These are phyloP conservation scores for Tuta absoluta DNA, from an alignment of 2,888 invertebrate genomes.

Conservation along the genomic window DNA sequence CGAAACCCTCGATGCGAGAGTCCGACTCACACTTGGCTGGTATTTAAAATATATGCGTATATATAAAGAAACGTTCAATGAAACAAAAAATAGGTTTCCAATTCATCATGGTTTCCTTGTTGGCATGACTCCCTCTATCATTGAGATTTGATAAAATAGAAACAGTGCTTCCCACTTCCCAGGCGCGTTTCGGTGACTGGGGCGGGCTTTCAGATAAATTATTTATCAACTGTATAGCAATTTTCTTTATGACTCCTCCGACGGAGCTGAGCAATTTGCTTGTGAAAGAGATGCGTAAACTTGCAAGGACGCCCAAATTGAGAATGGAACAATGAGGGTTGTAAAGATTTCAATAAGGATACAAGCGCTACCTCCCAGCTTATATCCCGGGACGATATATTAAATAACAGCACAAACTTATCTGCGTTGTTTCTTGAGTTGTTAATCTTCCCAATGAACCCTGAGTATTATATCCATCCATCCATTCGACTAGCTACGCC, in stretches of 20 bases:
- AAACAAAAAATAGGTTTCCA: too few species aligned
- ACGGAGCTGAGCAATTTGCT: slow-evolving; percentile 80
- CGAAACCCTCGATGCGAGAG: too few species aligned
- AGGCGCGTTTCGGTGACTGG: slow-evolving; percentile 78
- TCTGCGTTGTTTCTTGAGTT: too few species aligned
- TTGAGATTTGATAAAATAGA: too few species aligned
- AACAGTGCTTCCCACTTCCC: slow-evolving; percentile 50
- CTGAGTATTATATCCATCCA: too few species aligned
- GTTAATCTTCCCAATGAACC: too few species aligned
- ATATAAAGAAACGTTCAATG: too few species aligned
- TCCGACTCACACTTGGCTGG: too few species aligned
- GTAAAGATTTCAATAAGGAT: slow-evolving; percentile 72
- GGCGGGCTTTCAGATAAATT: slow-evolving; percentile 80
- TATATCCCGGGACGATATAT: slow-evolving; percentile 29
- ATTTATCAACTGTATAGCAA: slow-evolving; percentile 82
- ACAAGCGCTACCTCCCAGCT: slow-evolving; percentile 33
- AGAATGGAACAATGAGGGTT: slow-evolving; percentile 69
- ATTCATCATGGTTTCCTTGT: too few species aligned
- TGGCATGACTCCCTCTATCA: too few species aligned
- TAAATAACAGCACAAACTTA: slow-evolving; percentile 24
- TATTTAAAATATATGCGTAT: too few species aligned
- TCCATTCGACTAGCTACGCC: too few species aligned
- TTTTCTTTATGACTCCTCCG: slow-evolving; percentile 82
- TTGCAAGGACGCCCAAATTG: slow-evolving; percentile 77
- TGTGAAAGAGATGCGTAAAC: slow-evolving; percentile 80